A percentile compares a stretch with the other conserved stretches of the same genome.
These are phyloP conservation scores for Psilopogon haemacephalus DNA, from an alignment of 2,113 vertebrate genomes.

Conservation along the genomic window DNA sequence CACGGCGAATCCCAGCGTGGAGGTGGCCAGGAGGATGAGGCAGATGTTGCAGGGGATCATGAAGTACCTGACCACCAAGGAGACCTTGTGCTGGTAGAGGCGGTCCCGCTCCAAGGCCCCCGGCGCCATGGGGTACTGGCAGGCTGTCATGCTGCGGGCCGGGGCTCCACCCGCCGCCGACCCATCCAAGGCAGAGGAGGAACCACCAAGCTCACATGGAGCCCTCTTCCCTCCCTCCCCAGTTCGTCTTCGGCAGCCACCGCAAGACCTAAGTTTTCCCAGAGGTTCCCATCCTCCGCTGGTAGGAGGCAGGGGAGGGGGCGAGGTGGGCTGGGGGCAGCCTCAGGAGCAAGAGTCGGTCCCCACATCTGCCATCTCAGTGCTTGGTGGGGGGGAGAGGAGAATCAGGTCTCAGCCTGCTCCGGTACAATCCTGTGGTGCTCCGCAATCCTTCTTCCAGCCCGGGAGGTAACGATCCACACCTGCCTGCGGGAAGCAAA, in stretches of 20 bases:
- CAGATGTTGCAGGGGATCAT: constrained; percentile 99
- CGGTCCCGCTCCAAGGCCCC: constrained; percentile 80
- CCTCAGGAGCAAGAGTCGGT: neutral
- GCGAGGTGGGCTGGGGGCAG: neutral
- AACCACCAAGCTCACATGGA: neutral
- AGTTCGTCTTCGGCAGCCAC: fast-evolving
- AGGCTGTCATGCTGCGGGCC: constrained; percentile 82
- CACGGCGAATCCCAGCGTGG: constrained; percentile 90
- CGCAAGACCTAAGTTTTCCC: neutral
- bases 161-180: neutral
- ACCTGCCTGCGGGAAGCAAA: neutral
- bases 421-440: neutral
- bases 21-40: constrained; percentile 93
- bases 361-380: neutral
- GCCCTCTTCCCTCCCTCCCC: neutral
- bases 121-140: constrained; percentile 81
- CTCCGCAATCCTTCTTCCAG: neutral
- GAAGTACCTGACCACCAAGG: constrained; percentile 93
- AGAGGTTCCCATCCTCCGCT: neutral
- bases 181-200: neutral
- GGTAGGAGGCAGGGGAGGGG: neutral
- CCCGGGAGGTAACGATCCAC: neutral
- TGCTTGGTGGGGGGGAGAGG: no score
- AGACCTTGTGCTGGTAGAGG: constrained; percentile 90
- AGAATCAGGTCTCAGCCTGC: neutral